phyloP scores from a whole-genome alignment of 1,140 invertebrate species.

The Rhizoglyphus robini region DNA sequence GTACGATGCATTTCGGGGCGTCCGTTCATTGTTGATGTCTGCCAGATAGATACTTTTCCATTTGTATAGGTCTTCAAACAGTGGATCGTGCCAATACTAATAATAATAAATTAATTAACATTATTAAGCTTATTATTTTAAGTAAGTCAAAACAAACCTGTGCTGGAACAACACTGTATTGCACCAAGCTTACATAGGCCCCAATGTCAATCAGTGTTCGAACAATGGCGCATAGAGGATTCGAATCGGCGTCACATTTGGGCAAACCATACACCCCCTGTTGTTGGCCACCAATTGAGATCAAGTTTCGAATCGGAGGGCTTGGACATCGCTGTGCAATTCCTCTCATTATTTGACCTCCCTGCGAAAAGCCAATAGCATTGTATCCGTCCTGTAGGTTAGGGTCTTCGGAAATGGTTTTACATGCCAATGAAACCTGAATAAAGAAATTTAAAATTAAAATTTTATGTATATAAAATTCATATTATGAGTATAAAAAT shows the following conservation, averaged over 20 bases:
- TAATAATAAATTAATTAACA: too few species aligned
- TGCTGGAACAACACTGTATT: conserved; percentile 40
- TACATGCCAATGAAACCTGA: conserved; percentile 52
- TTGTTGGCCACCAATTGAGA: conserved; percentile 90
- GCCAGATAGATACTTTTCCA: conserved; percentile 70
- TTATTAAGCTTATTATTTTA: too few species aligned
- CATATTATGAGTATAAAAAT: too few species aligned
- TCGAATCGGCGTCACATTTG: conserved; percentile 43
- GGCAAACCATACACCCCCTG: conserved; percentile 72
- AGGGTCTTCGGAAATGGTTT: conserved; percentile 53
- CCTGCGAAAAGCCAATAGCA: conserved; percentile 94
- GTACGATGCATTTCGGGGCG: conserved; percentile 41
- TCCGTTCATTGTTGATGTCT: conserved; percentile 86
- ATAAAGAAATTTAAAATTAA: too few species aligned
- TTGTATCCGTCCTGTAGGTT: conserved; percentile 71
- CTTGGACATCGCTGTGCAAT: conserved; percentile 77
- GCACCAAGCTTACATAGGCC: conserved; percentile 52
- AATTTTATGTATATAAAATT: too few species aligned
- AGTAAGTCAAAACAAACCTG: too few species aligned
- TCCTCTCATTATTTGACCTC: conserved; percentile 87
- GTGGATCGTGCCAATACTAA: conserved; percentile 98
- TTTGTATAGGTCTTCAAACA: conserved; percentile 62
- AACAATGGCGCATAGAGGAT: conserved; percentile 61
- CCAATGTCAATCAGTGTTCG: conserved; percentile 64
- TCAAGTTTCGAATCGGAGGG: conserved; percentile 67